Conservation (phyloP, 2,888 invertebrate genomes). For the Sisyra terminalis region DNA sequence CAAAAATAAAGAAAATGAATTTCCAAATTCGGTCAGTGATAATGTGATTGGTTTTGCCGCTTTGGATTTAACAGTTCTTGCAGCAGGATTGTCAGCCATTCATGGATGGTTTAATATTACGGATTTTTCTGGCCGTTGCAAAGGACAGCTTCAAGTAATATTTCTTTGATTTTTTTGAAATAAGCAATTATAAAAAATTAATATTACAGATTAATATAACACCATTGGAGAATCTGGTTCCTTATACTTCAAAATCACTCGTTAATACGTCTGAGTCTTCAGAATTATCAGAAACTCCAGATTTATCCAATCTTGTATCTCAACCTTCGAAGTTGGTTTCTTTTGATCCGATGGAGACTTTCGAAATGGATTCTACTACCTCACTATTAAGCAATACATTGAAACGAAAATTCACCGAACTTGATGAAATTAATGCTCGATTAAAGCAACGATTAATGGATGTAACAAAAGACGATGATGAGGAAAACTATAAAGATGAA, state of each 20-base stretch:
- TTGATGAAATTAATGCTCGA: slow-evolving; percentile 44
- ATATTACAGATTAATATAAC: slow-evolving; percentile 30
- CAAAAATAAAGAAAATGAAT: slow-evolving; percentile 27
- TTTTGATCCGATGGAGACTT: not conserved
- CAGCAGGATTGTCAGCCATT: slow-evolving; percentile 31
- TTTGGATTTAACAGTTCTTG: slow-evolving; percentile 35
- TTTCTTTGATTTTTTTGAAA: too few species aligned
- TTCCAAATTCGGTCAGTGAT: slow-evolving; percentile 36
- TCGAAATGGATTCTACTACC: slow-evolving; percentile 9
- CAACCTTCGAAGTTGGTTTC: slow-evolving; percentile 1
- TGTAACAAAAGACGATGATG: slow-evolving; percentile 34
- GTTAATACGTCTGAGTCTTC: slow-evolving; percentile 8
- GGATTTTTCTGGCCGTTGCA: slow-evolving; percentile 37
- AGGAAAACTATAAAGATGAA: slow-evolving; percentile 21
- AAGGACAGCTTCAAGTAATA: slow-evolving; percentile 45
- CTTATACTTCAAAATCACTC: slow-evolving; percentile 5
- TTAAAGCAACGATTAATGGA: slow-evolving; percentile 35
- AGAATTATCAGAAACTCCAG: not conserved
- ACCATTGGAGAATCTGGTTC: slow-evolving; percentile 31
- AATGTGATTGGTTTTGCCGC: slow-evolving; percentile 41
- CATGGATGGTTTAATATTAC: slow-evolving; percentile 47
- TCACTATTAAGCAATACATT: slow-evolving; percentile 28
- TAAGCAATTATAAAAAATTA: too few species aligned
- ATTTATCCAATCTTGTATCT: not conserved
- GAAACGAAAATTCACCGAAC: slow-evolving; percentile 42